Conservation (phyloP, 30 jellyfish, hydroid and myxozoan species). For the Aurelia coerulea region DNA sequence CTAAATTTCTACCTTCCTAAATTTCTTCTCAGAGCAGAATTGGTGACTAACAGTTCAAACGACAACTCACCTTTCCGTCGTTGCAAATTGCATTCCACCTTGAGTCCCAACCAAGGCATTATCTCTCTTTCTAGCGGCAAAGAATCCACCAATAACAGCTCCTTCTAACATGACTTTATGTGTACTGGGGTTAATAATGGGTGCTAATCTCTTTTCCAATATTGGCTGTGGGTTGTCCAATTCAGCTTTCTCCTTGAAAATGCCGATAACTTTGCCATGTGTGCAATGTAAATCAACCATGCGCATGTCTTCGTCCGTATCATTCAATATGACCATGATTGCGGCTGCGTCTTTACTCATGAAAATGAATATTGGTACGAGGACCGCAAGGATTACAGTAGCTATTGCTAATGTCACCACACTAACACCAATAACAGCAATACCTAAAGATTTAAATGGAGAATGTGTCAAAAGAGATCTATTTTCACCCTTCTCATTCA, state of each 20-base stretch:
- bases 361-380: constrained; percentile 47
- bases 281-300: constrained; percentile 49
- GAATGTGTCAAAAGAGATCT: not conserved
- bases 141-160: constrained; percentile 39
- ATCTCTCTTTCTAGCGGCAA: constrained; percentile 46
- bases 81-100: constrained; percentile 48
- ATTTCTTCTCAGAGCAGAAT: too few species aligned
- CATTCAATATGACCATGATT: constrained; percentile 41
- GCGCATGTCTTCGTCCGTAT: constrained; percentile 44
- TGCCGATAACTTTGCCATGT: constrained; percentile 58
- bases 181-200: constrained; percentile 35
- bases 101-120: constrained; percentile 44
- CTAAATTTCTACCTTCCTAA: too few species aligned
- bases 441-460: not conserved
- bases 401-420: constrained; percentile 56
- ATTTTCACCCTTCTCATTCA: constrained; percentile 35
- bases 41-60: too few species aligned
- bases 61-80: constrained; percentile 36
- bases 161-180: constrained; percentile 47
- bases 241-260: constrained; percentile 54
- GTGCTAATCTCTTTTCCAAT: constrained; percentile 32
- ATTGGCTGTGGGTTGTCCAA: constrained; percentile 57
- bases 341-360: constrained; percentile 57
- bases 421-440: constrained; percentile 41
- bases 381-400: constrained; percentile 46